Percentiles rank a stretch among this genome's conserved stretches.
These are phyloP conservation scores for Leptura quadrifasciata DNA, from an alignment of 2,888 invertebrate genomes.

Conservation along the genomic window DNA sequence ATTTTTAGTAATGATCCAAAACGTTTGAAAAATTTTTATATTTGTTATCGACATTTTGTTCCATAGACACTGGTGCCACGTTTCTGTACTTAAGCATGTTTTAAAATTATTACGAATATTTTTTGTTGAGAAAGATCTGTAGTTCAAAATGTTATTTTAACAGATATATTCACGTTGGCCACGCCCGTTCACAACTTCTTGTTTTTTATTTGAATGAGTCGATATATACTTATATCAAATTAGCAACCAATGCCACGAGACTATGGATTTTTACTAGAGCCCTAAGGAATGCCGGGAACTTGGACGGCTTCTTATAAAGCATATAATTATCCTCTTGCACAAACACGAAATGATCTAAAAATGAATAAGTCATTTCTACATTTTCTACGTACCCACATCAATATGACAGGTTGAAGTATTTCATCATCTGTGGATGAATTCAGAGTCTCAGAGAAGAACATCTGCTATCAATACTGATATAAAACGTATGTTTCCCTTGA, in stretches of 20 bases:
- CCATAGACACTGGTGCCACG: too few species aligned
- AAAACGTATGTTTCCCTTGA: background rate
- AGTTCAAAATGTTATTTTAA: too few species aligned
- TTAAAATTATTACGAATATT: too few species aligned
- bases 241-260: background rate
- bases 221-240: background rate
- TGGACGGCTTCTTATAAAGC: constrained; percentile 7
- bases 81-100: too few species aligned
- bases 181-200: background rate
- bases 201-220: background rate
- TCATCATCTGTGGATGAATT: background rate
- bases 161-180: too few species aligned
- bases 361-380: constrained; percentile 2
- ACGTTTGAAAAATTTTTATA: too few species aligned
- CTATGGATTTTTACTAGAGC: background rate
- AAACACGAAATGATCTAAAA: background rate
- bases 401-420: constrained; percentile 11
- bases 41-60: too few species aligned
- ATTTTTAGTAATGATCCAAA: too few species aligned
- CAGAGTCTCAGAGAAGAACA: background rate
- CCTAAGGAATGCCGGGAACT: background rate
- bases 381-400: constrained; percentile 1
- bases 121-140: too few species aligned
- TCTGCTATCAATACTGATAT: background rate
- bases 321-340: background rate